Evolutionary conservation across 2,888 invertebrate genomes (phyloP), one percentile per base, ranked within the genome.

Genomic region (Mimumesa dahlbomi): DNA sequence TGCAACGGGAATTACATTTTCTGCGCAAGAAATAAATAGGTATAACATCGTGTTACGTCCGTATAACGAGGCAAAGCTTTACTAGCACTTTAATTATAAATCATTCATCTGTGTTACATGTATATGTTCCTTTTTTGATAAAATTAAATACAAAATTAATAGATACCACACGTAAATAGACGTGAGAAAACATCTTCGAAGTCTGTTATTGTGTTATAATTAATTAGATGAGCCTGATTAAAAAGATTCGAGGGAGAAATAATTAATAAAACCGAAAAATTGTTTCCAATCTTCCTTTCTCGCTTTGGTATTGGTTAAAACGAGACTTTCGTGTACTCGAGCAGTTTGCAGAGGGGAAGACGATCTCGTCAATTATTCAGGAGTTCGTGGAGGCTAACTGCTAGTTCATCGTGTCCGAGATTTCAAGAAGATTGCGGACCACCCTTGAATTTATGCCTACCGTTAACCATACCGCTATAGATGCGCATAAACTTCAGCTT

Each of bases 301-400:
- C 48, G 40, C 40, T 64, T 59, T 45, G 58, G 48, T 50, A 38
- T 64, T 29, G 46, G 64, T 54, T 59, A 61, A 48, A 52, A 40
- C 52, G 46, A 61, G 63, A 61, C 68, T 81, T 46, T 68, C 77
- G 65, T 75, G 66, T 63, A 42, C 59, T 31, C 49, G 42, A 57
- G 58, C 66, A 48, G 68, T 69, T 75, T 79, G 63, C 76, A 40
- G 66, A 67, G 75, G 75, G 78, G 80, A 80, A 75, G 81, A 78
- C 82, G 79, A 76, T 82, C 82, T 82, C 81, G 73, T 88, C 83
- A 89, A 89, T 88, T 88, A 89, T 89, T 88, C 88, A 88, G 79
- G 72, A 85, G 87, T 86, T 87, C 82, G 85, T 85, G 84, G 84
- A 83, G 85, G 87, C 87, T 88, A 89, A 89, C 86, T 88, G 86